Evolutionary conservation across 2,797 vertebrate species (phyloP), one percentile per base, ranked within the genome.

Genomic region (Furcifer pardalis): DNA sequence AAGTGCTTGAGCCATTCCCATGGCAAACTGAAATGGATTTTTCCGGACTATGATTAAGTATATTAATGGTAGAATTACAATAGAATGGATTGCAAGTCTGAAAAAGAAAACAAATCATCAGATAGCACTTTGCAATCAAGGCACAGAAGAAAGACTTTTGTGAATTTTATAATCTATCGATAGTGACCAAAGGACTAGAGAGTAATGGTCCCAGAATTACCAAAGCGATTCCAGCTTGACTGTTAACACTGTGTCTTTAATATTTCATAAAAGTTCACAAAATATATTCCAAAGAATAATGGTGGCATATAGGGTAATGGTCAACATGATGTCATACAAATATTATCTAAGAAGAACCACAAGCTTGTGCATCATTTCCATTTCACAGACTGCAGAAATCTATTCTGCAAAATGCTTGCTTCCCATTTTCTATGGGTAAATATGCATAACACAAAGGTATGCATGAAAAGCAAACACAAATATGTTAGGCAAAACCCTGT

Each of bases 1-100:
- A 86, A 99, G 96, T 0, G 99, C 99, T 90, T 99, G 98, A 40
- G 98, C 97, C 99, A 99, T 99, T 35, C 98, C 98, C 93, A 98
- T 92, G 23, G 97, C 96, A 90, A 99, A 99, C 0, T 90, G 96
- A 86, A 97, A 99, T 0, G 99, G 99, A 91, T 99, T 99, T 94
- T 98, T 99, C 89, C 98, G 95, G 89, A 99, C 98, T 13, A 99
- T 92, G 90, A 97, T 75, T 72, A 99, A 97, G 92, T 97, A 99
- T 90, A 99, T 97, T 82, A 98, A 94, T 0, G 99, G 99, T 81
- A 99, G 96, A 49, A 97, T 96, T 85, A 99, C 8, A 79, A 90
- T 84, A 74, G 97, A 95, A 84, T 99, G 99, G 90, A 99, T 98
- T 66, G 97, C 97, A 82, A 99, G 96, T 87, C 99, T 99, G 95